Conservation (phyloP, 1,140 invertebrate species). For the Brachionus rubens region DNA sequence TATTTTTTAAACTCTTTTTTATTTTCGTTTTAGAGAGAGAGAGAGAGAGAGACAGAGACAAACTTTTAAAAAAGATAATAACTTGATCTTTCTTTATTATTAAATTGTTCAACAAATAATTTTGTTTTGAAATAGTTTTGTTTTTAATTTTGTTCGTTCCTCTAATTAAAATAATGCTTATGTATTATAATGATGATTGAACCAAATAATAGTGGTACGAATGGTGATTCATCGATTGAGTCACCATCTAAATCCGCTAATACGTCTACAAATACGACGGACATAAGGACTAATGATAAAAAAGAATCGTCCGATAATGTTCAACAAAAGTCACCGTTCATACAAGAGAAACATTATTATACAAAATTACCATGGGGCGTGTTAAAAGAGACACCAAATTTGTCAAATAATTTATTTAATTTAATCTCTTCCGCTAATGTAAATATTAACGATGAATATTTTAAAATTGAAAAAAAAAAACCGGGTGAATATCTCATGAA, state of each 20-base stretch:
- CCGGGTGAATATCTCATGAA: constrained; percentile 42
- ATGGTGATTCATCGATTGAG: constrained; percentile 21
- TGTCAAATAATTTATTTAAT: constrained; percentile 7
- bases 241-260: constrained; percentile 34
- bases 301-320: no score
- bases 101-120: neutral
- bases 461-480: constrained; percentile 45
- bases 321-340: neutral
- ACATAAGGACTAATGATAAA: neutral
- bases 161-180: neutral
- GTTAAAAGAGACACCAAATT: constrained; percentile 4
- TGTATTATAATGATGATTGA: constrained; percentile 38
- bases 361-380: constrained; percentile 37
- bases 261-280: neutral
- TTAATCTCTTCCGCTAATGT: constrained; percentile 13
- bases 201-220: constrained; percentile 11
- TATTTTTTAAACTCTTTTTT: no score
- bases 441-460: constrained; percentile 15
- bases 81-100: no score
- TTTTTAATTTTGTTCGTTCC: neutral
- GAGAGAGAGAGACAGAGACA: no score
- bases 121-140: neutral
- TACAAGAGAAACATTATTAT: constrained; percentile 8
- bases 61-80: no score
- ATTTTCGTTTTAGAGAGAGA: no score